A percentile compares a stretch with the other conserved stretches of the same genome.
These are phyloP conservation scores for Agelastica alni DNA, from an alignment of 2,888 invertebrate species.

Conservation along the genomic window DNA sequence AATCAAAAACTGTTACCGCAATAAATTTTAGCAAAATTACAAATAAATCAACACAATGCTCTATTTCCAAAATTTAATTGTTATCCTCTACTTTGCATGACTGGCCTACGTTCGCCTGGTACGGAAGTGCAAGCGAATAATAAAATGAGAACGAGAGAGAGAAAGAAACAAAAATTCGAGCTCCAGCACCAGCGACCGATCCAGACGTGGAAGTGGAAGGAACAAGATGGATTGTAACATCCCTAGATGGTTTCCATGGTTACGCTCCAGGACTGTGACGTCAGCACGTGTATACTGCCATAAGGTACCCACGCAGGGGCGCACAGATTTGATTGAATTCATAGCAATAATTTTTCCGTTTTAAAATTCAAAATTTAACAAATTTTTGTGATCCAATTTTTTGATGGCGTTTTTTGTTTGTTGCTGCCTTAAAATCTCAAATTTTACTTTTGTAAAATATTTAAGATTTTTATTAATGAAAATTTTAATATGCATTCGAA, in stretches of 20 bases:
- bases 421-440: conserved; percentile 6
- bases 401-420: neutral
- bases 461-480: no score
- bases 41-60: no score
- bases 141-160: conserved; percentile 30
- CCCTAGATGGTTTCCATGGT: conserved; percentile 55
- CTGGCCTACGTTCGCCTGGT: neutral
- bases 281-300: conserved; percentile 47
- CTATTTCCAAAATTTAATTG: no score
- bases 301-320: conserved; percentile 39
- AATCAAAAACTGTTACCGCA: no score
- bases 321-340: conserved; percentile 12
- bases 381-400: no score
- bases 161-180: conserved; percentile 47
- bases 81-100: no score
- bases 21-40: no score
- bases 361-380: neutral
- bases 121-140: no score
- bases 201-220: conserved; percentile 46
- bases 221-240: conserved; percentile 53
- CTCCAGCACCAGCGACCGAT: conserved; percentile 47
- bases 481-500: no score
- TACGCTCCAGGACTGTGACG: conserved; percentile 52
- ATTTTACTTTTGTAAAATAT: no score
- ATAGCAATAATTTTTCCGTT: neutral